Evolutionary conservation across 1,140 invertebrate genomes (phyloP).

Genomic region (Centruroides vittatus): DNA sequence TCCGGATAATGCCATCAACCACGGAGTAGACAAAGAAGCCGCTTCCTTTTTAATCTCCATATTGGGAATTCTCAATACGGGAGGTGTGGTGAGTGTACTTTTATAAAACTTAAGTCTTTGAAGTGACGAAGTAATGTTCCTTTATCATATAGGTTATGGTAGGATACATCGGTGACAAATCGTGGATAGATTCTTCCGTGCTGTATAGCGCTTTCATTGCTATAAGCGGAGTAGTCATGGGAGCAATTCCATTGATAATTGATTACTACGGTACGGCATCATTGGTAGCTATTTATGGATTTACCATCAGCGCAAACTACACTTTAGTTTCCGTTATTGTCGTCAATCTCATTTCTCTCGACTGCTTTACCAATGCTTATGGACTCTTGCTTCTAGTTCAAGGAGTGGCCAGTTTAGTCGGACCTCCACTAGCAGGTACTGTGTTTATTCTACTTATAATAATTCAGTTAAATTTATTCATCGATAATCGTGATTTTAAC

Average conservation of each 20-base stretch:
- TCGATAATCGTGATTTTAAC: no score
- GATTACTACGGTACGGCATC: slow-evolving; percentile 43
- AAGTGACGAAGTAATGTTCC: neutral
- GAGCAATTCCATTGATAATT: slow-evolving; percentile 51
- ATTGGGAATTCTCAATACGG: slow-evolving; percentile 70
- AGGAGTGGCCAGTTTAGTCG: slow-evolving; percentile 71
- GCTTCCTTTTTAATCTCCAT: slow-evolving; percentile 67
- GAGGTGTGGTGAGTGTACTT: slow-evolving; percentile 53
- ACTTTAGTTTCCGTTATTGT: slow-evolving; percentile 71
- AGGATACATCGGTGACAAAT: slow-evolving; percentile 70
- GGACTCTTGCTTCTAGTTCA: slow-evolving; percentile 73
- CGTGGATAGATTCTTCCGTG: slow-evolving; percentile 52
- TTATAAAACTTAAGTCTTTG: neutral
- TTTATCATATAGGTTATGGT: slow-evolving; percentile 52
- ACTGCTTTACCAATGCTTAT: slow-evolving; percentile 79
- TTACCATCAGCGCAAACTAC: slow-evolving; percentile 75
- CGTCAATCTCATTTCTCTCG: slow-evolving; percentile 66
- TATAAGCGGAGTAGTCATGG: slow-evolving; percentile 52
- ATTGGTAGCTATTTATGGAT: slow-evolving; percentile 46
- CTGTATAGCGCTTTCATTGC: slow-evolving; percentile 66
- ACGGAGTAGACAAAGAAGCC: slow-evolving; percentile 49
- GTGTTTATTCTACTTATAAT: neutral
- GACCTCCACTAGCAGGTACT: slow-evolving; percentile 63
- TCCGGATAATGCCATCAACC: slow-evolving; percentile 51
- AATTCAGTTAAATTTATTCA: no score